Evolutionary conservation across 2,888 invertebrate species (phyloP).

Genomic region (Heliconius cydno): DNA sequence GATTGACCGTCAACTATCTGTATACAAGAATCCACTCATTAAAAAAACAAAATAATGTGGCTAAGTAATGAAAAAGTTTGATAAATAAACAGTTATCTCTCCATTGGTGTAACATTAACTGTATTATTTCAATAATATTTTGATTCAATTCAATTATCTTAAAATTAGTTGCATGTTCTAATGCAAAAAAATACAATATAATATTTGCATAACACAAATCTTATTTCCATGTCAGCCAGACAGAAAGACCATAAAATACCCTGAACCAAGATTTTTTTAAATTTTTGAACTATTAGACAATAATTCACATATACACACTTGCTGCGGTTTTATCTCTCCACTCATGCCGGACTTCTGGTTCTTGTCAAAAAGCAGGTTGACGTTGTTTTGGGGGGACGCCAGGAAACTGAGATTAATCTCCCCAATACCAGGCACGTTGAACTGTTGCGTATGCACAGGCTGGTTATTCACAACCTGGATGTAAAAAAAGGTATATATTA

Average conservation of each 20-base stretch:
- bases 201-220: neutral
- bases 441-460: conserved; percentile 71
- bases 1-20: conserved; percentile 74
- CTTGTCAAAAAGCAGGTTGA: conserved; percentile 74
- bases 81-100: too few relatives aligned
- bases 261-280: neutral
- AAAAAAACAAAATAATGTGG: too few relatives aligned
- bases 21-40: neutral
- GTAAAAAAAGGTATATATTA: neutral
- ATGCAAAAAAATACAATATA: neutral
- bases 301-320: conserved; percentile 58
- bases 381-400: conserved; percentile 72
- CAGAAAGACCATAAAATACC: neutral
- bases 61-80: too few relatives aligned
- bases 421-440: conserved; percentile 77
- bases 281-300: neutral
- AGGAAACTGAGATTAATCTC: conserved; percentile 77
- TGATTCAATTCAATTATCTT: too few relatives aligned
- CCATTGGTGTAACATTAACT: too few relatives aligned
- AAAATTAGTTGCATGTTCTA: too few relatives aligned
- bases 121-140: too few relatives aligned
- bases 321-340: conserved; percentile 71
- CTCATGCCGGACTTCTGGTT: conserved; percentile 72
- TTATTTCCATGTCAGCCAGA: neutral
- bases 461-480: conserved; percentile 59